Conservation (phyloP, 2,113 vertebrate genomes). For the Mormoops blainvillei region DNA sequence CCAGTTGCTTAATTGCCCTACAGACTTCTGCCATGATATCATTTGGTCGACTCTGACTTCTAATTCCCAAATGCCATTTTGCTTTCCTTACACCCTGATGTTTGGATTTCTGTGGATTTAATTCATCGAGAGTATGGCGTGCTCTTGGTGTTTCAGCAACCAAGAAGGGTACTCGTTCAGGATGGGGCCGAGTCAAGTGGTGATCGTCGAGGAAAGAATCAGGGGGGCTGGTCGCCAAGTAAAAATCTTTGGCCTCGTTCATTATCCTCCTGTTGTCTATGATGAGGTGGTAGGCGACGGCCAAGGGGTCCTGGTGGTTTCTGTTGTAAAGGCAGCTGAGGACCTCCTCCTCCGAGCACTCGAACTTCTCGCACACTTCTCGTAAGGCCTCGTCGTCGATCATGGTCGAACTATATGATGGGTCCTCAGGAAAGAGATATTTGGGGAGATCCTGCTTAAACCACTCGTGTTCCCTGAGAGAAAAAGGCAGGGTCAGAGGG, state of each 20-base stretch:
- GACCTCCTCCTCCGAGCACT: slow-evolving; percentile 97
- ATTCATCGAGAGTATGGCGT: slow-evolving; percentile 94
- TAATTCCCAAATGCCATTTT: slow-evolving; percentile 98
- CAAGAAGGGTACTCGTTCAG: slow-evolving; percentile 94
- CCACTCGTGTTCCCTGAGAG: slow-evolving; percentile 95
- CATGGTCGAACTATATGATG: slow-evolving; percentile 95
- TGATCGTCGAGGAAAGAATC: slow-evolving; percentile 97
- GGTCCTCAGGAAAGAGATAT: slow-evolving; percentile 97
- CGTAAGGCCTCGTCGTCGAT: slow-evolving; percentile 98
- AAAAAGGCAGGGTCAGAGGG: background rate
- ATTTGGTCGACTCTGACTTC: slow-evolving; percentile 96
- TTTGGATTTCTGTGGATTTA: slow-evolving; percentile 98
- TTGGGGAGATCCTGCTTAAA: slow-evolving; percentile 97
- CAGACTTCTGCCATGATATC: slow-evolving; percentile 99
- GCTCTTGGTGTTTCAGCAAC: slow-evolving; percentile 90
- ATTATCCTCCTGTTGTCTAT: slow-evolving; percentile 99
- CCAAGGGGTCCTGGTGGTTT: slow-evolving; percentile 96
- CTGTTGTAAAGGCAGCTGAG: slow-evolving; percentile 92
- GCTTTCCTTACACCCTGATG: slow-evolving; percentile 95
- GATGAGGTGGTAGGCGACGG: slow-evolving; percentile 96
- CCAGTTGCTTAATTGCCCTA: slow-evolving; percentile 96
- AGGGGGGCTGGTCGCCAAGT: slow-evolving; percentile 94
- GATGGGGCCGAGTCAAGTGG: slow-evolving; percentile 89
- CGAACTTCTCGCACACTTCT: slow-evolving; percentile 98
- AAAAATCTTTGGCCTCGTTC: slow-evolving; percentile 98